These are phyloP conservation scores for Drosophila neocordata DNA, from an alignment of 1,140 invertebrate genomes.

Conservation along the genomic window DNA sequence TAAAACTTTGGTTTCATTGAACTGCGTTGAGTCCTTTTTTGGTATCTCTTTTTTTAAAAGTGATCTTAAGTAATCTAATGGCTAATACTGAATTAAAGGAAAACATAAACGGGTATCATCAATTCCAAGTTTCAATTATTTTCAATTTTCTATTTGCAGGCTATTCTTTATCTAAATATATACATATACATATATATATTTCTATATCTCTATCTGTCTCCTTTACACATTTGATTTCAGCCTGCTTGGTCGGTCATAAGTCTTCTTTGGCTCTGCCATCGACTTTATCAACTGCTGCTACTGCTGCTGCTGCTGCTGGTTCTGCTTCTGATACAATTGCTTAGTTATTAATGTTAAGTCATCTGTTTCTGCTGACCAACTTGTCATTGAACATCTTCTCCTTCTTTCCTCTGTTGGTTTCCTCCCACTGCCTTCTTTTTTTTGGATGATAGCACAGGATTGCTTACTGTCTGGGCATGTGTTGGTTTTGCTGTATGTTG, in stretches of 20 bases:
- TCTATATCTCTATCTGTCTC: background rate
- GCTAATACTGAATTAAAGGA: background rate
- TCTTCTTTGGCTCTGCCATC: slow-evolving; percentile 1
- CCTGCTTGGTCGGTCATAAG: background rate
- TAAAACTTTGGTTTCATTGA: too few relatives aligned
- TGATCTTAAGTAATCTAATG: too few relatives aligned
- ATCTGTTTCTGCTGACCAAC: slow-evolving; percentile 53
- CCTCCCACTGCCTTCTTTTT: background rate
- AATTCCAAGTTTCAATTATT: background rate
- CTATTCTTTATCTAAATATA: background rate
- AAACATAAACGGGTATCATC: background rate
- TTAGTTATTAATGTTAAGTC: slow-evolving; percentile 73
- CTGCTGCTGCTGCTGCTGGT: background rate
- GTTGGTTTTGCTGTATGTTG: slow-evolving; percentile 31
- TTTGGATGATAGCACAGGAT: too few relatives aligned
- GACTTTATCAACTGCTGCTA: slow-evolving; percentile 30
- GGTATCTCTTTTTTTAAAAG: too few relatives aligned
- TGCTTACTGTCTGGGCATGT: background rate
- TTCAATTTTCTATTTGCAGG: background rate
- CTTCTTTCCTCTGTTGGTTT: background rate
- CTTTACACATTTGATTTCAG: background rate
- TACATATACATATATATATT: too few relatives aligned
- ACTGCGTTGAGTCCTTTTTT: too few relatives aligned
- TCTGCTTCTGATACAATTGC: slow-evolving; percentile 55
- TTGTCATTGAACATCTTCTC: slow-evolving; percentile 29